phyloP scores from a whole-genome alignment of 1,140 invertebrate species.

The Stegodyphus dumicola region DNA sequence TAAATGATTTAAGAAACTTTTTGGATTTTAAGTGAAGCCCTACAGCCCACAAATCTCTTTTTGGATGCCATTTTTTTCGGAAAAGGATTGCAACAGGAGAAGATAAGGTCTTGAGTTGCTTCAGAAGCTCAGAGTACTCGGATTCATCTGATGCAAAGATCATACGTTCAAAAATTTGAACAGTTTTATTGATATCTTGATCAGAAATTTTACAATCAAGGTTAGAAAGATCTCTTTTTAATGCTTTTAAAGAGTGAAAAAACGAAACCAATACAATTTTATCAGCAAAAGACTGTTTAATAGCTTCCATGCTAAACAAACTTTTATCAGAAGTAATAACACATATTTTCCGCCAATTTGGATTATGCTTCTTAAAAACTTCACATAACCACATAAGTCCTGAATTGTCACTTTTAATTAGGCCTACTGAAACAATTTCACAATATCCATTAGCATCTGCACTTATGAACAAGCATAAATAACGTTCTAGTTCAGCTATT shows the following conservation, averaged over 20 bases:
- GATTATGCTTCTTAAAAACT: constrained; percentile 39
- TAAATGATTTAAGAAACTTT: constrained; percentile 27
- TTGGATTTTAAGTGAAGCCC: constrained; percentile 16
- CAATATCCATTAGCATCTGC: constrained; percentile 30
- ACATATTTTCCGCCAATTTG: constrained; percentile 13
- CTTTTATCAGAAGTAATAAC: constrained; percentile 16
- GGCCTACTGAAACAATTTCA: constrained; percentile 24
- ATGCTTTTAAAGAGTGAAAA: constrained; percentile 27
- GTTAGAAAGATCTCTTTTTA: constrained; percentile 26
- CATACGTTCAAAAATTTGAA: constrained; percentile 29
- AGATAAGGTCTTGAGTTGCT: constrained; percentile 4
- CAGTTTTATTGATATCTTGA: constrained; percentile 8
- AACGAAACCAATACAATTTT: constrained; percentile 12
- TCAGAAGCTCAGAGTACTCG: constrained; percentile 5
- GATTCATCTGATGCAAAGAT: constrained; percentile 26
- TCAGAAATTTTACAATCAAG: not conserved
- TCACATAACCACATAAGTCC: constrained; percentile 28
- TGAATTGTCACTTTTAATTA: constrained; percentile 5
- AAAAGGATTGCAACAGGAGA: constrained; percentile 2
- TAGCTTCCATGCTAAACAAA: not conserved
- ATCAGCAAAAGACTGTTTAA: constrained; percentile 14
- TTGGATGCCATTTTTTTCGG: constrained; percentile 13
- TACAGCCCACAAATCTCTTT: constrained; percentile 13
- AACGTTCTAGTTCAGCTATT: constrained; percentile 27
- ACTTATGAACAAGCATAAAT: constrained; percentile 25